Evolutionary conservation across 2,113 vertebrate genomes (phyloP), one percentile per base, ranked within the genome.

Genomic region (Coptodon bakossiorum): DNA sequence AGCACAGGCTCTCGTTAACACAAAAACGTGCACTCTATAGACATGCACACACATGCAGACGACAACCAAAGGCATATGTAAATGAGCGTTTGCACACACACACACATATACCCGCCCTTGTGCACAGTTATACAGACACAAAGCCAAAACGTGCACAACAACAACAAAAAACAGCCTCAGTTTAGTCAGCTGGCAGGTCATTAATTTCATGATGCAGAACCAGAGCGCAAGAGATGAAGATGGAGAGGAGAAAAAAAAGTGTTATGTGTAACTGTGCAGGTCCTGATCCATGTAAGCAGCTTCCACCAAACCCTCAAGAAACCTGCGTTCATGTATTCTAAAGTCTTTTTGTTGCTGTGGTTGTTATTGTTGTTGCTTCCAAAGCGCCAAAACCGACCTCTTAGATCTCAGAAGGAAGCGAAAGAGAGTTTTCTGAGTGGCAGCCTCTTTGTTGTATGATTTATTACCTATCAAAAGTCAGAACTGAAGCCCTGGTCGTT

Each of bases 141-240:
- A 80, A 91, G 48, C 84, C 81, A 86, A 92, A 91, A 92, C 73
- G 85, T 66, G 82, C 84, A 85, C 57, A 61, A 34, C 86, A 86
- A 84, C 52, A 80, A 88, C 54, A 85, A 89, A 89, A 90, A 90
- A 89, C 59, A 87, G 66, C 83, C 79, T 84, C 89, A 92, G 93
- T 92, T 92, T 93, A 94, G 90, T 95, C 92, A 92, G 81, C 92
- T 94, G 93, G 94, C 94, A 95, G 95, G 94, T 96, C 95, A 95
- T 96, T 96, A 96, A 94, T 95, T 94, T 94, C 90, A 91, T 89
- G 92, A 93, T 90, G 91, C 89, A 86, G 93, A 94, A 89, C 89
- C 92, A 84, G 90, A 91, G 88, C 86, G 79, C 48, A 66, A 7
- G 86, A 86, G 85, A 90, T 88, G 88, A 83, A 92, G 86, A 92